Evolutionary conservation across 2,797 vertebrate genomes (phyloP).

Genomic region (Parotocinclus haroldoi): DNA sequence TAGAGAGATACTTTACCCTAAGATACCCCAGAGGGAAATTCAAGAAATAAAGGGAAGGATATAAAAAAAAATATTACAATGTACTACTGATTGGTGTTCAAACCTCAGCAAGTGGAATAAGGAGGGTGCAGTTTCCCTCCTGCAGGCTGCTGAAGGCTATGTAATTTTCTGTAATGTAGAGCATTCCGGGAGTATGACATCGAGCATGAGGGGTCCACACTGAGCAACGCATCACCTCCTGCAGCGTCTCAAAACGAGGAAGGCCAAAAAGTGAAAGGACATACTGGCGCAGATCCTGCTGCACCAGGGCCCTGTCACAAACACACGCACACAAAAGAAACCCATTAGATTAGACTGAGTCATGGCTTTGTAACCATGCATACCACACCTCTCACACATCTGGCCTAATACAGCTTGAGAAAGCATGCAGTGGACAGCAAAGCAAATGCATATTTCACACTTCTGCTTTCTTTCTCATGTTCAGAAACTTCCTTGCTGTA

Average conservation of each 20-base stretch:
- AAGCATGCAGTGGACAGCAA: no score
- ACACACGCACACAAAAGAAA: no score
- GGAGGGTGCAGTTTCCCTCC: constrained; percentile 80
- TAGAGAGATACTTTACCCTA: no score
- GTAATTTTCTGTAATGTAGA: constrained; percentile 86
- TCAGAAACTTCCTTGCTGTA: constrained; percentile 5
- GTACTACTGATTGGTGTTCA: not conserved
- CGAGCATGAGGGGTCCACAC: constrained; percentile 93
- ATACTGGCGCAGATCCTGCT: constrained; percentile 85
- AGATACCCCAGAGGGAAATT: no score
- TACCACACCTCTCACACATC: not conserved
- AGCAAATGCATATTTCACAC: no score
- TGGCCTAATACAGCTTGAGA: no score
- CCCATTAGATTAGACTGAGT: not conserved
- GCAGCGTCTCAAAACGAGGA: constrained; percentile 80
- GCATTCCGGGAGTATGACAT: constrained; percentile 83
- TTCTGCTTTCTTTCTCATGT: constrained; percentile 7
- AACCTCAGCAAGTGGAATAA: constrained; percentile 91
- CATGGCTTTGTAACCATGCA: no score
- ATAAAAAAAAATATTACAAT: no score
- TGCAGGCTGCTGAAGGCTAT: constrained; percentile 90
- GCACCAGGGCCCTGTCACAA: constrained; percentile 81
- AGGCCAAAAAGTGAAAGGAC: constrained; percentile 90
- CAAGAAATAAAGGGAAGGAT: no score
- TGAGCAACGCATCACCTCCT: constrained; percentile 78